Conservation (phyloP, 2,888 invertebrate species). For the Yponomeuta evonymella region DNA sequence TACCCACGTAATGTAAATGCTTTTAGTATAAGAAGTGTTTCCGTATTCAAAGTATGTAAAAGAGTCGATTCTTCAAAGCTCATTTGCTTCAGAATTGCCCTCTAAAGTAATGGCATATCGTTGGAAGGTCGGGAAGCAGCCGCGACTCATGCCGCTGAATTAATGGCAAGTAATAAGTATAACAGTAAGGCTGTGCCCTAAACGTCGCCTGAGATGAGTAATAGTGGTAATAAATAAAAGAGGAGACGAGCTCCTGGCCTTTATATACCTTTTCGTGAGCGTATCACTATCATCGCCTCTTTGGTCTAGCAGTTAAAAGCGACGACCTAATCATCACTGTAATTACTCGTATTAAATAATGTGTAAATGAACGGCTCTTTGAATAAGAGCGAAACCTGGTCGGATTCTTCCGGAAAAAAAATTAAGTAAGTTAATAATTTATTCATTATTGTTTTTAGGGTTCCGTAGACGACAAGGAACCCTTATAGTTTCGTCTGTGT, state of each 20-base stretch:
- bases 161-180: slow-evolving; percentile 53
- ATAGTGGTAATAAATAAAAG: slow-evolving; percentile 33
- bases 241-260: slow-evolving; percentile 13
- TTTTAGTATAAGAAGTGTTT: slow-evolving; percentile 1
- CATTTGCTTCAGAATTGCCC: slow-evolving; percentile 41
- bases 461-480: too few relatives aligned
- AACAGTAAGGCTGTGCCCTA: slow-evolving; percentile 33
- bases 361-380: too few relatives aligned
- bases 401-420: too few relatives aligned
- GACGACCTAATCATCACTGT: too few relatives aligned
- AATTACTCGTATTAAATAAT: too few relatives aligned
- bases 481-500: too few relatives aligned
- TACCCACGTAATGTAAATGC: too few relatives aligned
- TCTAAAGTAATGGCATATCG: slow-evolving; percentile 47
- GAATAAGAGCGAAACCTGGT: too few relatives aligned
- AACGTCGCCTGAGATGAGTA: slow-evolving; percentile 38
- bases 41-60: slow-evolving; percentile 16
- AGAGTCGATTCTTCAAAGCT: slow-evolving; percentile 35
- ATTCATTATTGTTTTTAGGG: too few relatives aligned
- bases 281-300: too few relatives aligned
- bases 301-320: too few relatives aligned
- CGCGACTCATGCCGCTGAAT: slow-evolving; percentile 44
- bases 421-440: too few relatives aligned
- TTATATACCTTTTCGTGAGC: neutral
- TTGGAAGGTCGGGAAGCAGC: slow-evolving; percentile 36